A percentile compares a stretch with the other conserved stretches of the same genome.
phyloP scores from a whole-genome alignment of 2,888 invertebrate genomes.

The Tachina lurida region DNA sequence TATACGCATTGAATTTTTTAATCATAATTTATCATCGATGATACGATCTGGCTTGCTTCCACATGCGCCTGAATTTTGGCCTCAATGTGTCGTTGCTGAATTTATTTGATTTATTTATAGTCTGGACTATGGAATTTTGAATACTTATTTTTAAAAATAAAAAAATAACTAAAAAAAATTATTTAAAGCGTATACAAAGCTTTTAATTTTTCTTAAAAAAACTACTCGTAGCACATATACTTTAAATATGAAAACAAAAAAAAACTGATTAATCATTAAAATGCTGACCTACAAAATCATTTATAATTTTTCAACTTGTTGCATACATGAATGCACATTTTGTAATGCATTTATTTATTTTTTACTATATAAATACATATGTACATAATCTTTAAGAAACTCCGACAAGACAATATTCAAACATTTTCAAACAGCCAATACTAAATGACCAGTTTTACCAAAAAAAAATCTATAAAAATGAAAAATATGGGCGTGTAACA shows the following conservation, averaged over 20 bases:
- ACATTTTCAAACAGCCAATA: constrained; percentile 19
- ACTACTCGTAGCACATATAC: neutral
- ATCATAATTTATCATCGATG: constrained; percentile 25
- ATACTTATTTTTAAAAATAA: neutral
- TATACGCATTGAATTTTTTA: constrained; percentile 11
- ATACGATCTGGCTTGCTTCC: constrained; percentile 3
- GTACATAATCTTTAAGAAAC: constrained; percentile 35
- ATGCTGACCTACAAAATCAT: constrained; percentile 69
- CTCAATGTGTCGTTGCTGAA: constrained; percentile 19
- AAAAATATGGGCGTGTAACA: constrained; percentile 65
- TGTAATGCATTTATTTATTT: constrained; percentile 45
- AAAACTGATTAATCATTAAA: constrained; percentile 57
- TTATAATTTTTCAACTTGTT: constrained; percentile 67
- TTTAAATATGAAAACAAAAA: constrained; percentile 23
- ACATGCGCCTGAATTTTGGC: constrained; percentile 9
- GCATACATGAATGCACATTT: constrained; percentile 68
- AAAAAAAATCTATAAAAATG: constrained; percentile 16
- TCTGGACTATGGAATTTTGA: neutral
- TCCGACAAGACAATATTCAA: constrained; percentile 45
- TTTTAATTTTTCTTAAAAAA: constrained; percentile 17
- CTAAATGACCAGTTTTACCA: constrained; percentile 29
- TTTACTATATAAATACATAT: neutral
- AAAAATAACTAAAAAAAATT: neutral
- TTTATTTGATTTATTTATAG: constrained; percentile 8
- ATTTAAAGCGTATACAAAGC: neutral